Evolutionary conservation across 2,113 vertebrate genomes (phyloP).

Genomic region (Datnioides undecimradiatus): DNA sequence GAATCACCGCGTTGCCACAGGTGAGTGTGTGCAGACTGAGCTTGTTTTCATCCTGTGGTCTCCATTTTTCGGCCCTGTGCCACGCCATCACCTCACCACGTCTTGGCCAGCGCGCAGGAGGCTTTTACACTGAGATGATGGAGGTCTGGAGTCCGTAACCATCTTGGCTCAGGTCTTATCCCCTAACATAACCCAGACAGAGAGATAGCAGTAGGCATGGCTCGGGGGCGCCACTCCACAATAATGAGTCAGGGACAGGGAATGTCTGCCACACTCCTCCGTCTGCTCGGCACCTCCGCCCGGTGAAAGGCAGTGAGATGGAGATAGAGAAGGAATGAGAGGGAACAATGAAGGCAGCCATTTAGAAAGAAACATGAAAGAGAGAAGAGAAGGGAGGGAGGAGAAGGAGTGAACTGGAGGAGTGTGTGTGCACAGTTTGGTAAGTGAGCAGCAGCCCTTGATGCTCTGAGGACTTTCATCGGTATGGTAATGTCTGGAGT

Average conservation of each 20-base stretch:
- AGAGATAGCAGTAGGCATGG: constrained; percentile 62
- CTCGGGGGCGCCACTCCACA: constrained; percentile 61
- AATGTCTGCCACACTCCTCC: constrained; percentile 73
- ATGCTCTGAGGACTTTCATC: constrained; percentile 75
- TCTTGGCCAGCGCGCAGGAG: constrained; percentile 19
- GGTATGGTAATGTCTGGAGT: constrained; percentile 72
- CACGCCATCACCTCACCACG: constrained; percentile 7
- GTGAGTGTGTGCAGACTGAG: constrained; percentile 53
- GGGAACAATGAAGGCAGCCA: constrained; percentile 70
- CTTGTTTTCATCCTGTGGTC: constrained; percentile 22
- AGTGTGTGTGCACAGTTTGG: constrained; percentile 64
- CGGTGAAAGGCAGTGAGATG: constrained; percentile 54
- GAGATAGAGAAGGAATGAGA: constrained; percentile 69
- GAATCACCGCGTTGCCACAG: constrained; percentile 54
- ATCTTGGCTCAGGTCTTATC: constrained; percentile 64
- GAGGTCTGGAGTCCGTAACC: constrained; percentile 38
- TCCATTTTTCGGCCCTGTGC: constrained; percentile 36
- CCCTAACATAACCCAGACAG: constrained; percentile 67
- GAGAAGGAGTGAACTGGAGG: constrained; percentile 28
- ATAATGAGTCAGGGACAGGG: constrained; percentile 71
- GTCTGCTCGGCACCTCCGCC: constrained; percentile 66
- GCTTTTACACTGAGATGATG: neutral
- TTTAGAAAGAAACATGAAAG: constrained; percentile 54
- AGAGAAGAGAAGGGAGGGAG: constrained; percentile 45
- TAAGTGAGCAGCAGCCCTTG: constrained; percentile 74